Percentiles rank a stretch among this genome's conserved stretches.
Conservation (phyloP, 2,113 vertebrate genomes). For the Gambusia holbrooki region DNA sequence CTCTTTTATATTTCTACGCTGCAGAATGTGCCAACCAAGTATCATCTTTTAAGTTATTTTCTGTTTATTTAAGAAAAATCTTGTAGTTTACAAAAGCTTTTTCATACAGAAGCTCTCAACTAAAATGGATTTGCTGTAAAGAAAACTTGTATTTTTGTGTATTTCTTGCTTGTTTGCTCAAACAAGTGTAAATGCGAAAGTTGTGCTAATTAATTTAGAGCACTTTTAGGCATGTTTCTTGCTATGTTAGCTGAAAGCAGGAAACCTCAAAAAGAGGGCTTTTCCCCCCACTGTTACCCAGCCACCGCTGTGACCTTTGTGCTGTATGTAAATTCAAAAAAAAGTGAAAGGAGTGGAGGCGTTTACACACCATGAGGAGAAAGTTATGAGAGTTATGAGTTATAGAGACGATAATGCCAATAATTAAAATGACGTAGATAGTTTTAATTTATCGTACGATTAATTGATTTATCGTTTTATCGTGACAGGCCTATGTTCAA, state of each 20-base stretch:
- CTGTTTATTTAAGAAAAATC: background rate
- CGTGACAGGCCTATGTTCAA: too few species aligned
- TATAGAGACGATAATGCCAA: too few species aligned
- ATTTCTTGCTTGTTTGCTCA: background rate
- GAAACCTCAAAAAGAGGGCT: constrained; percentile 14
- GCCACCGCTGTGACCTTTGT: constrained; percentile 14
- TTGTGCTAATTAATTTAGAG: background rate
- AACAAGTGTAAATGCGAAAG: background rate
- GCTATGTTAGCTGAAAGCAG: background rate
- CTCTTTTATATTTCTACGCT: background rate
- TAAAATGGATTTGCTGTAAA: background rate
- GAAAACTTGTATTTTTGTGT: background rate
- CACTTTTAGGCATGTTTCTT: background rate
- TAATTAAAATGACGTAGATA: too few species aligned
- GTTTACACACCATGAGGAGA: background rate
- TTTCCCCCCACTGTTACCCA: background rate
- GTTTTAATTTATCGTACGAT: too few species aligned
- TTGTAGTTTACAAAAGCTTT: background rate
- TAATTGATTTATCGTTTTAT: too few species aligned
- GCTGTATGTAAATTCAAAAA: constrained; percentile 13
- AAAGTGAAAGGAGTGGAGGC: background rate
- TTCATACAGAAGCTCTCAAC: background rate
- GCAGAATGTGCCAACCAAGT: background rate
- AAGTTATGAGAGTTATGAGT: background rate
- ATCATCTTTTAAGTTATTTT: background rate